Evolutionary conservation across 2,888 invertebrate species (phyloP).

Genomic region (Zaprionus lineosus): DNA sequence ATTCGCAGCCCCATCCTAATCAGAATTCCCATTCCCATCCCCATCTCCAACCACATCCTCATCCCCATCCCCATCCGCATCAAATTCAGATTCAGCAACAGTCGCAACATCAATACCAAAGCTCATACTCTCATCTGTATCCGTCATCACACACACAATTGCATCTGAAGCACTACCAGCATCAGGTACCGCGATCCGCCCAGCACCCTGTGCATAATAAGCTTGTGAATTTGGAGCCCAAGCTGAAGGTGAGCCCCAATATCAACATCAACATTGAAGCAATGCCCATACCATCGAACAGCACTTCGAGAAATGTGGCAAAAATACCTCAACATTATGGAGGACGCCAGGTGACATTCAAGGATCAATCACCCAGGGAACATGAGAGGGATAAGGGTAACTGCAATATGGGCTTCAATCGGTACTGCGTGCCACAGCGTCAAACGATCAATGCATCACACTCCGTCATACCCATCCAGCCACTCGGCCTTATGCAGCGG

Average conservation of each 20-base stretch:
- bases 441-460: conserved; percentile 13
- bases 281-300: not conserved
- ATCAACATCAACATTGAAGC: not conserved
- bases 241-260: conserved; percentile 20
- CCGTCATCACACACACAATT: too few relatives aligned
- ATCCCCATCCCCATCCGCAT: not conserved
- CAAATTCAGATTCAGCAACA: not conserved
- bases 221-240: conserved; percentile 23
- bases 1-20: not conserved
- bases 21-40: not conserved
- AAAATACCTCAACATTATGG: conserved; percentile 1
- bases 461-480: conserved; percentile 2
- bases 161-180: not conserved
- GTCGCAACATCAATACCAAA: not conserved
- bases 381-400: conserved; percentile 5
- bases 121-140: too few relatives aligned
- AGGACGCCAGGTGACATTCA: conserved; percentile 2
- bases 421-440: conserved; percentile 12
- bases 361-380: not conserved
- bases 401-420: conserved; percentile 15
- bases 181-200: not conserved
- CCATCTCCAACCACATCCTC: not conserved
- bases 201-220: conserved; percentile 32
- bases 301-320: not conserved
- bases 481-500: conserved; percentile 44